Evolutionary conservation across 2,888 invertebrate genomes (phyloP), one percentile per base, ranked within the genome.

Genomic region (Scelioninae gen. 1): DNA sequence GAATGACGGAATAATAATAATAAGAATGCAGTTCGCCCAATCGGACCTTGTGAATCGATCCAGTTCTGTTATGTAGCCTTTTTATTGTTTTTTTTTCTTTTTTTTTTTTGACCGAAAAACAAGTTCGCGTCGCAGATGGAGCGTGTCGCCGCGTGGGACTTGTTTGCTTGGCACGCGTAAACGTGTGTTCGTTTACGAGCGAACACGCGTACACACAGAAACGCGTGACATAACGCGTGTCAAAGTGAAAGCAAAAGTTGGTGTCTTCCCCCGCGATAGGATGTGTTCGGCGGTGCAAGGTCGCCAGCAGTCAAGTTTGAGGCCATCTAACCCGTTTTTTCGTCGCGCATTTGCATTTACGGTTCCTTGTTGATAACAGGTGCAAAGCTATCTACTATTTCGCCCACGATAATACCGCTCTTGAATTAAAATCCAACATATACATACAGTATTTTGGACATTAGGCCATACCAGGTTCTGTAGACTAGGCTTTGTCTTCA

Each of bases 201-300:
- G 49, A 6, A 38, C 45, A 34, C 32, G 62, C 40, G n/a, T 38
- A 16, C 40, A 43, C 53, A 66, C 60, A 13, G 11, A 29, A 47
- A 53, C 55, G 23, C 55, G 74, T 74, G 80, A 80, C 74, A 68
- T 53, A 68, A 74, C 71, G 65, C 74, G 56, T 53, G 68, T 45
- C 31, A 16, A 38, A 69, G 80, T 80, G 80, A 80, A 80, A 75
- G 80, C 80, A 80, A 80, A 75, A 74, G 80, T 75, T 38, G 66
- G 47, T 32, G 49, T 65, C 79, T 56, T 58, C 58, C 63, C 49
- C 55, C 66, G 68, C 74, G 47, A 79, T 68, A 74, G 74, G 80
- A 68, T 66, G 66, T 45, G 74, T 74, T 68, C 62, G 55, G 53
- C n/a, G n/a, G n/a, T 60, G 72, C 80, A 80, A 80, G 80, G 74